phyloP scores from a whole-genome alignment of 2,113 vertebrate species.

The Apeltes quadracus region DNA sequence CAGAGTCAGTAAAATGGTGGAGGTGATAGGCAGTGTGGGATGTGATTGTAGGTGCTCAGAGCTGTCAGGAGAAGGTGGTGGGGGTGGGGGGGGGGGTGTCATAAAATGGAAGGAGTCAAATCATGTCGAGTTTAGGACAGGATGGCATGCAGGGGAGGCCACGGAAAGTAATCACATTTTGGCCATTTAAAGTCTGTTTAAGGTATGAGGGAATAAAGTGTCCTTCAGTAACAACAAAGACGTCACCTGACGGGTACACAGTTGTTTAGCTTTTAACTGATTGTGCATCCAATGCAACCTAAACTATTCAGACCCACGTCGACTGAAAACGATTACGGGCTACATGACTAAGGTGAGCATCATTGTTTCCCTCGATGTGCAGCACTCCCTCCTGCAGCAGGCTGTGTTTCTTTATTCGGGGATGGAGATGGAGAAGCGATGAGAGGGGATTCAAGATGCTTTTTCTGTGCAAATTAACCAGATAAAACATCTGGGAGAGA shows the following conservation, averaged over 20 bases:
- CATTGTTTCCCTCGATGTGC: conserved; percentile 2
- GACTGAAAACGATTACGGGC: not conserved
- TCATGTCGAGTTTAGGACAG: conserved; percentile 38
- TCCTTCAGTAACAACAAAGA: conserved; percentile 11
- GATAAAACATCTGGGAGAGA: not conserved
- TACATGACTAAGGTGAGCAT: conserved; percentile 16
- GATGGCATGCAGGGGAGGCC: not conserved
- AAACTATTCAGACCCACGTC: not conserved
- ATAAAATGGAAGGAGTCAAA: conserved; percentile 46
- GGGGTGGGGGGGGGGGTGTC: not conserved
- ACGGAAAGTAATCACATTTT: not conserved
- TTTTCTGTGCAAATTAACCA: not conserved
- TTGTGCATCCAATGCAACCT: not conserved
- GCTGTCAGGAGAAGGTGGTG: conserved; percentile 49
- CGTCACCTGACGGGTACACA: not conserved
- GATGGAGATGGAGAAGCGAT: not conserved
- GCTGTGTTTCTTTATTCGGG: not conserved
- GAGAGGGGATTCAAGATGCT: not conserved
- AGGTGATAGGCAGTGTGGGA: conserved; percentile 66
- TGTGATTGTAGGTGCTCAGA: conserved; percentile 62
- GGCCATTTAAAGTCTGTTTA: conserved; percentile 21
- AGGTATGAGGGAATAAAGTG: conserved; percentile 22
- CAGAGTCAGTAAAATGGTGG: conserved; percentile 67
- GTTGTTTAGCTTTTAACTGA: not conserved
- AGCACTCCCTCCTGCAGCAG: conserved; percentile 16